phyloP scores from a whole-genome alignment of 2,113 vertebrate species.

The Dermatemys mawii region DNA sequence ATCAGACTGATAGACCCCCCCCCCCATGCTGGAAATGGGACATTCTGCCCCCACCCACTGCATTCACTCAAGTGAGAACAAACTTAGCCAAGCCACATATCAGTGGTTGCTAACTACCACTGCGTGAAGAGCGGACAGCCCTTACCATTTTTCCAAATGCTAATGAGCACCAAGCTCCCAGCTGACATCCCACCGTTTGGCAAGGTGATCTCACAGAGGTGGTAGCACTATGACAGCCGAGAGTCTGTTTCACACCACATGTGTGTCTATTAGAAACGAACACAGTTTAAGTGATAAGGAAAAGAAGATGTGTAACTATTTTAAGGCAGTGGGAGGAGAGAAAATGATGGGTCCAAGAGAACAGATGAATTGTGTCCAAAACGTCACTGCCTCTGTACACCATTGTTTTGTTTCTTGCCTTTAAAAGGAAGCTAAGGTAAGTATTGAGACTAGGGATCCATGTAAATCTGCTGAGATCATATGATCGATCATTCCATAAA shows the following conservation, averaged over 20 bases:
- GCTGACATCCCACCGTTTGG: neutral
- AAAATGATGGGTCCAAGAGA: neutral
- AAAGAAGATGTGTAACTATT: neutral
- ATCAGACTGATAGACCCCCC: neutral
- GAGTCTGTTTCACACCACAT: neutral
- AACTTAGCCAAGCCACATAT: neutral
- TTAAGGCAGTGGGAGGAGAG: neutral
- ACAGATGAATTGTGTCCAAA: conserved; percentile 38
- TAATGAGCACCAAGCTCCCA: neutral
- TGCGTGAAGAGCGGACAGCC: neutral
- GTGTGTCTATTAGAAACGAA: neutral
- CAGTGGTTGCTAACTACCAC: neutral
- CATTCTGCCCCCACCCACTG: neutral
- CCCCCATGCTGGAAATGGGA: neutral
- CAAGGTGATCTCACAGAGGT: neutral
- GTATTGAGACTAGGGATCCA: neutral
- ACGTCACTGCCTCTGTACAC: conserved; percentile 2
- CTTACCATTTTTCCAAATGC: neutral
- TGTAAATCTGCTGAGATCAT: neutral
- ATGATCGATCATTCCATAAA: neutral
- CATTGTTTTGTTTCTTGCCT: neutral
- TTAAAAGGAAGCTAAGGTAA: conserved; percentile 19
- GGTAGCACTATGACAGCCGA: neutral
- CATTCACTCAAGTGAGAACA: neutral
- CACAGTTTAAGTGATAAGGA: neutral